Evolutionary conservation across 1,140 invertebrate species (phyloP), one percentile per base, ranked within the genome.

Genomic region (Caerostris darwini): DNA sequence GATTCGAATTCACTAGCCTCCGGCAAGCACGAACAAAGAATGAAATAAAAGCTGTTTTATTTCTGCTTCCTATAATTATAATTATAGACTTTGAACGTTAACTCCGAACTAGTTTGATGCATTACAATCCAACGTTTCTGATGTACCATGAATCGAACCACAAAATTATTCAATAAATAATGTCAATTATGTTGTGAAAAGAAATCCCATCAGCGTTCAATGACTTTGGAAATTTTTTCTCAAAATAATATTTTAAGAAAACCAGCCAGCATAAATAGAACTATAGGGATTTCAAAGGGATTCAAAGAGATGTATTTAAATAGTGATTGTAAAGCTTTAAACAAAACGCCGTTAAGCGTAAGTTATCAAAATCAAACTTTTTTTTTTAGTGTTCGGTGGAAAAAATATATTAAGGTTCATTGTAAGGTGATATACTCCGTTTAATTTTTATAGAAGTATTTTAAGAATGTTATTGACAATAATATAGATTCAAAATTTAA

Each of bases 1-100:
- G 50, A 64, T 91, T 82, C 50, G 61, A 69, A 64, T 89, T 89
- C 17, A 5, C 61, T 82, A 53, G 67, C 90, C 57, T 53, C 17
- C 34, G 67, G 90, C 69, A 7, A 91, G 90, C 90, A 91, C 90
- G 90, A 91, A 57, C 69, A 81, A 58, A n/a, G 90, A 91, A 82
- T 81, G 69, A 82, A 91, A 91, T 77, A 58, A 57, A 82, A 57
- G 54, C 53, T 91, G 6, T 91, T 90, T 90, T 90, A 90, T 90
- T 90, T 34, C 69, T 19, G 56, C 71, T 64, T 88, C 59, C 86
- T 59, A 91, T 91, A 91, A 91, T 91, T 91, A 82, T 91, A 91
- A 91, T 91, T 91, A 91, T 91, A 91, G 90, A 19, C 71, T 82
- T 81, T 53, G 8, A 91, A 91, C 69, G 71, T 19, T 82, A 91